Percentiles rank a stretch among this genome's conserved stretches.
Evolutionary conservation across 1,140 invertebrate species (phyloP).

Genomic region (Laodelphax striatellus): DNA sequence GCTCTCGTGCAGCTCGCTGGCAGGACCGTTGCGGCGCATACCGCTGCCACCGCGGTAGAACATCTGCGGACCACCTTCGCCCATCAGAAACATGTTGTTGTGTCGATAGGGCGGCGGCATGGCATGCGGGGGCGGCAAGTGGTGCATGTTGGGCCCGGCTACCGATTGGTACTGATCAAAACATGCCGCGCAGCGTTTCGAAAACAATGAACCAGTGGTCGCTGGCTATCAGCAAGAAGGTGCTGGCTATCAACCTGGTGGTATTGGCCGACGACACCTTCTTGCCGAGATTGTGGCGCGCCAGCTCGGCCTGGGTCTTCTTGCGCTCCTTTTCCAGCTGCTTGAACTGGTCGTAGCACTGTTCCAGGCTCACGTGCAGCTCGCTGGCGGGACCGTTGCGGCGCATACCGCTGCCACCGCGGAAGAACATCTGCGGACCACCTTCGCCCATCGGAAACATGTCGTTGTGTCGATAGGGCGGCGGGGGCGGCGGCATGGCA

Average conservation of each 20-base stretch:
- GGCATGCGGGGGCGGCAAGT: too few species aligned
- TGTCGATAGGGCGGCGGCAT: too few species aligned
- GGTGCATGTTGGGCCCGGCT: too few species aligned
- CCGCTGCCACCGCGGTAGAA: background rate
- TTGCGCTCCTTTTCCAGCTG: slow-evolving; percentile 73
- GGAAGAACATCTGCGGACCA: too few species aligned
- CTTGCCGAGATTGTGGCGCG: slow-evolving; percentile 65
- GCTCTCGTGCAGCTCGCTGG: slow-evolving; percentile 54
- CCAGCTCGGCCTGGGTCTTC: slow-evolving; percentile 72
- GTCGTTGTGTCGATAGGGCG: too few species aligned
- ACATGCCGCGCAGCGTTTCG: slow-evolving; percentile 68
- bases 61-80: too few species aligned
- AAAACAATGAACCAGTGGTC: slow-evolving; percentile 74
- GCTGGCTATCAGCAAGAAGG: too few species aligned
- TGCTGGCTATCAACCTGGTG: too few species aligned
- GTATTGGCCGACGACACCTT: slow-evolving; percentile 72
- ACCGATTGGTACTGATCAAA: too few species aligned
- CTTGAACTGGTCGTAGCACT: slow-evolving; percentile 73
- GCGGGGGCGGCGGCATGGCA: too few species aligned
- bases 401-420: slow-evolving; percentile 17
- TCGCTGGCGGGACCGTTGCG: slow-evolving; percentile 49
- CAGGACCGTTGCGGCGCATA: slow-evolving; percentile 40
- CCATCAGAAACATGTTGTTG: too few species aligned
- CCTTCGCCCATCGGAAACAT: too few species aligned
- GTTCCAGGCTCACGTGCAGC: slow-evolving; percentile 60